phyloP scores from a whole-genome alignment of 2,797 vertebrate species.

The Sebastes kiyomatsui region DNA sequence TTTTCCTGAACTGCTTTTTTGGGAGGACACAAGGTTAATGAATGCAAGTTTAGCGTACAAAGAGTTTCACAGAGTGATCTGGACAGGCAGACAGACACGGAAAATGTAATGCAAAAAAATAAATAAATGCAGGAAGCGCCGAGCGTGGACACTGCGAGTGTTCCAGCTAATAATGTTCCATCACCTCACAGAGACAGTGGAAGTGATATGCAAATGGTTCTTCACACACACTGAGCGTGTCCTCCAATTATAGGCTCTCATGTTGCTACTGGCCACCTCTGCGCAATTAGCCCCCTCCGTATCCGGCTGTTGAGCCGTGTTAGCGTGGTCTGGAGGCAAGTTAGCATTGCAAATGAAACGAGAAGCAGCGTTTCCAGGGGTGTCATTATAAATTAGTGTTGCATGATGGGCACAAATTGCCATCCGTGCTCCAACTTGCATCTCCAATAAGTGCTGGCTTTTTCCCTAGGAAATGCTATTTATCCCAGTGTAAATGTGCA shows the following conservation, averaged over 20 bases:
- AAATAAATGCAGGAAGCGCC: slow-evolving; percentile 37
- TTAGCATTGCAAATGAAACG: slow-evolving; percentile 76
- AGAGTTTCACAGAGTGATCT: not conserved
- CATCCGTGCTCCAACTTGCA: slow-evolving; percentile 59
- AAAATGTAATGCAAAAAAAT: slow-evolving; percentile 26
- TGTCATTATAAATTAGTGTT: slow-evolving; percentile 77
- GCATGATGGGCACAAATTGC: slow-evolving; percentile 76
- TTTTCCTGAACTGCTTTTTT: not conserved
- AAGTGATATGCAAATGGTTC: slow-evolving; percentile 75
- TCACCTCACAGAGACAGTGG: slow-evolving; percentile 68
- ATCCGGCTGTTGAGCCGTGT: slow-evolving; percentile 55
- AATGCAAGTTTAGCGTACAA: not conserved
- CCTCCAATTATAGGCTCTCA: slow-evolving; percentile 76
- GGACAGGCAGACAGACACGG: slow-evolving; percentile 3
- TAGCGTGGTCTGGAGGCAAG: slow-evolving; percentile 60
- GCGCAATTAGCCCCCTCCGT: slow-evolving; percentile 74
- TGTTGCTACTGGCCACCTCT: slow-evolving; percentile 73
- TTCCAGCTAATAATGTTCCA: slow-evolving; percentile 70
- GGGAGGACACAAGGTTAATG: slow-evolving; percentile 17
- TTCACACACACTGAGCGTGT: slow-evolving; percentile 70
- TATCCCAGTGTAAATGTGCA: slow-evolving; percentile 51
- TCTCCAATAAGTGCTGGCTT: slow-evolving; percentile 57
- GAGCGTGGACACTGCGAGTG: slow-evolving; percentile 38
- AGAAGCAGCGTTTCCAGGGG: slow-evolving; percentile 64
- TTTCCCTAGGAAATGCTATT: slow-evolving; percentile 62